These are phyloP conservation scores for Dicrurus megarhynchus DNA, from an alignment of 2,113 vertebrate genomes.

Conservation along the genomic window DNA sequence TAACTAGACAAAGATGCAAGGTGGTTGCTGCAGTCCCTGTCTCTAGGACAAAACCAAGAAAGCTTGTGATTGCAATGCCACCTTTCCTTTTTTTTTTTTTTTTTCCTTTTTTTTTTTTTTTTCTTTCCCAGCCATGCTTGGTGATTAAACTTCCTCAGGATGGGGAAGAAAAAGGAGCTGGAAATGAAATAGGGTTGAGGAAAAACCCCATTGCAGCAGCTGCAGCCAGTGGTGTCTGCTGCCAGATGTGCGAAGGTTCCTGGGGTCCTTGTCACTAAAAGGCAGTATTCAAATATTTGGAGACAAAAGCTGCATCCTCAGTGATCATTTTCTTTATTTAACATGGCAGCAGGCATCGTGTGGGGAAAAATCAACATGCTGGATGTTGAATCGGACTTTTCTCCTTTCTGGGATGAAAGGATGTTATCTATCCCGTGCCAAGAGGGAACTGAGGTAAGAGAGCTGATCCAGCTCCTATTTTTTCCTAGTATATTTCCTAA, in stretches of 20 bases:
- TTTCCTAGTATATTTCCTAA: conserved; percentile 28
- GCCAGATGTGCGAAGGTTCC: conserved; percentile 74
- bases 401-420: conserved; percentile 69
- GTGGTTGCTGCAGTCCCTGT: conserved; percentile 69
- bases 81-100: conserved; percentile 31
- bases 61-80: conserved; percentile 62
- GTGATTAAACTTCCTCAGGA: conserved; percentile 75
- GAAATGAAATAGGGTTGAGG: conserved; percentile 62
- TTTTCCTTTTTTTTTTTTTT: neutral
- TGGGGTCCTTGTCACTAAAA: conserved; percentile 67
- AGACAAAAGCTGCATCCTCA: conserved; percentile 77
- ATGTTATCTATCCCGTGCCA: conserved; percentile 61
- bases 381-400: conserved; percentile 73
- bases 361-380: conserved; percentile 66
- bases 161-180: conserved; percentile 66
- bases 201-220: conserved; percentile 67
- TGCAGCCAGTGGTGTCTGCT: conserved; percentile 65
- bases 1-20: conserved; percentile 72
- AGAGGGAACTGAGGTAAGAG: conserved; percentile 76
- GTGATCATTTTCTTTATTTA: conserved; percentile 79
- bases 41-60: conserved; percentile 50
- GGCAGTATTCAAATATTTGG: conserved; percentile 71
- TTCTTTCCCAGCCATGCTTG: neutral
- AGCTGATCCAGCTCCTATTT: conserved; percentile 56
- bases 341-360: conserved; percentile 72